These are phyloP conservation scores for Nothobranchius furzeri DNA, from an alignment of 2,113 vertebrate genomes.

Conservation along the genomic window DNA sequence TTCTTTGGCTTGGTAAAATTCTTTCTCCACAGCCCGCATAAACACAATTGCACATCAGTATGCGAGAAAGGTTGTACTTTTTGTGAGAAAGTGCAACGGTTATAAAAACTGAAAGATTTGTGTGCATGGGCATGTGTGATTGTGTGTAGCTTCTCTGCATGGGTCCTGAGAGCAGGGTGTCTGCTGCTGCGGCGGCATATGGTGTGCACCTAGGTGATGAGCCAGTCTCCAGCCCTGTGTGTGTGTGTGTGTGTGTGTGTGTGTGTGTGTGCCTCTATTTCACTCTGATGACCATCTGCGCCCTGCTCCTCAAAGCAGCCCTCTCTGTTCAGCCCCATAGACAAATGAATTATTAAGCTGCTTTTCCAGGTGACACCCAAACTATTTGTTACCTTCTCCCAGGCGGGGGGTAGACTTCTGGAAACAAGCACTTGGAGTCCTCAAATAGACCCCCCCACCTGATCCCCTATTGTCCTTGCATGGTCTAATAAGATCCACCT, in stretches of 20 bases:
- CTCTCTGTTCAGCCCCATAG: slow-evolving; percentile 47
- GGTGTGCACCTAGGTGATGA: slow-evolving; percentile 77
- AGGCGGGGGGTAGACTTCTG: slow-evolving; percentile 41
- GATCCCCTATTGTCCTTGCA: slow-evolving; percentile 18
- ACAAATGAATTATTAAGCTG: slow-evolving; percentile 77
- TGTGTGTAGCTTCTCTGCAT: slow-evolving; percentile 42
- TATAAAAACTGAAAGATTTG: slow-evolving; percentile 35
- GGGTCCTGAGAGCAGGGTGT: slow-evolving; percentile 65
- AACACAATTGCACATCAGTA: slow-evolving; percentile 63
- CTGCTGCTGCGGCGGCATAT: slow-evolving; percentile 72
- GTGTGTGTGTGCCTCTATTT: slow-evolving; percentile 34
- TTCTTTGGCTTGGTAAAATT: slow-evolving; percentile 56
- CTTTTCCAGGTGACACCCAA: slow-evolving; percentile 66
- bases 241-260: slow-evolving; percentile 23
- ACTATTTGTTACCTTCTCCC: slow-evolving; percentile 66
- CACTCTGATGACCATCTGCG: slow-evolving; percentile 80
- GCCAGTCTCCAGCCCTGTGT: slow-evolving; percentile 52
- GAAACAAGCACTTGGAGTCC: slow-evolving; percentile 55
- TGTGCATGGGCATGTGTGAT: slow-evolving; percentile 23
- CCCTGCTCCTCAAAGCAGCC: slow-evolving; percentile 72
- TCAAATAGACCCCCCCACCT: slow-evolving; percentile 33
- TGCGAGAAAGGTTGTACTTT: slow-evolving; percentile 53
- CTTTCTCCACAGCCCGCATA: slow-evolving; percentile 53
- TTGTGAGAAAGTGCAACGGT: slow-evolving; percentile 29
- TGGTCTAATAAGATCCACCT: slow-evolving; percentile 20